Evolutionary conservation across 2,888 invertebrate genomes (phyloP).

Genomic region (Pseudanteris insignis): DNA sequence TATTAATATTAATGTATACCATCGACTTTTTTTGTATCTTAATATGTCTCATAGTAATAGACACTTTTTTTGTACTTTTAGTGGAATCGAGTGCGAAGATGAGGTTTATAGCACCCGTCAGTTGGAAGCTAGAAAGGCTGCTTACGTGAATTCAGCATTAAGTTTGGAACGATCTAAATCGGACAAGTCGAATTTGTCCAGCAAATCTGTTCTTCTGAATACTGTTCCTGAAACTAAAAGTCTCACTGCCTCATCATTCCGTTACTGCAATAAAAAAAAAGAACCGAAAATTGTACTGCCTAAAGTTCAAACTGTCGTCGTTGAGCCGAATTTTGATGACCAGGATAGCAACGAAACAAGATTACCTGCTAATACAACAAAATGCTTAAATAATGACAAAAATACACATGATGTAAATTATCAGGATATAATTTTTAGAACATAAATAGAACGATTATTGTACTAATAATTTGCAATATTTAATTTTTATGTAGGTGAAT

Average conservation of each 20-base stretch:
- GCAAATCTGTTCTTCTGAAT: constrained; percentile 17
- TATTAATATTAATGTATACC: too few species aligned
- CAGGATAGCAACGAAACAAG: constrained; percentile 9
- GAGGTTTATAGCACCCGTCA: constrained; percentile 79
- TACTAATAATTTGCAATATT: too few species aligned
- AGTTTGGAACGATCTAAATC: constrained; percentile 14
- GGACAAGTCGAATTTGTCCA: constrained; percentile 8
- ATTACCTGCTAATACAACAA: not conserved
- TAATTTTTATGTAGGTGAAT: constrained; percentile 7
- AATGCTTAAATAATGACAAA: constrained; percentile 18
- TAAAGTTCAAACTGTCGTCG: constrained; percentile 10
- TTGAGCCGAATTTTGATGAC: constrained; percentile 11
- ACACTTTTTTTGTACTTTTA: too few species aligned
- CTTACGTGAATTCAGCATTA: constrained; percentile 14
- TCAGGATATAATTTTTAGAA: too few species aligned
- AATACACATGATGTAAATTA: constrained; percentile 33
- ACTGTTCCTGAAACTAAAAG: constrained; percentile 32
- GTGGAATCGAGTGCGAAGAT: constrained; percentile 82
- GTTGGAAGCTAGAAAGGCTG: constrained; percentile 61
- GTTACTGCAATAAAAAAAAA: constrained; percentile 25
- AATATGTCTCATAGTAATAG: too few species aligned
- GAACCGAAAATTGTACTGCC: constrained; percentile 33
- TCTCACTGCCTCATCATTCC: constrained; percentile 36
- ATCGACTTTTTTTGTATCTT: too few species aligned
- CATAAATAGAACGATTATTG: too few species aligned